Evolutionary conservation across 2,113 vertebrate species (phyloP).

Genomic region (Tachycineta bicolor): DNA sequence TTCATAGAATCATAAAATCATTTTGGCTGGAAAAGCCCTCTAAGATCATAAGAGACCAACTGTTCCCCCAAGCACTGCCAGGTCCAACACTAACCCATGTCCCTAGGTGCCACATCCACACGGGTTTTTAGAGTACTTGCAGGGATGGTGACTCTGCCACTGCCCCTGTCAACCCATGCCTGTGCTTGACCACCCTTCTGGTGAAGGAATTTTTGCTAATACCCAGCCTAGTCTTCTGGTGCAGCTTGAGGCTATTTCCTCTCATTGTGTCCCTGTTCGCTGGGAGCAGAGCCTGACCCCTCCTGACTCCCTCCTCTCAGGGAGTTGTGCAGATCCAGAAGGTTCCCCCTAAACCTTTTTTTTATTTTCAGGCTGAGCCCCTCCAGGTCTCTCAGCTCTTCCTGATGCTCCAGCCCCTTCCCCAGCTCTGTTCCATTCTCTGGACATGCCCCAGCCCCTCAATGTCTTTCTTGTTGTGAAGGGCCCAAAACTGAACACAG

Average conservation of each 20-base stretch:
- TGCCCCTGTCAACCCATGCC: neutral
- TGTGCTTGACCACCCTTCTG: neutral
- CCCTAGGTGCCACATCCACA: neutral
- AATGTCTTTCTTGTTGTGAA: neutral
- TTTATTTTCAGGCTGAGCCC: neutral
- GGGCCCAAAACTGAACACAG: neutral
- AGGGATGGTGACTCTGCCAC: neutral
- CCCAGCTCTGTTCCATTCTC: neutral
- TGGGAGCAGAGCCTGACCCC: fast-evolving
- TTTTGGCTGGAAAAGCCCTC: neutral
- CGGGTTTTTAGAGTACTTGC: neutral
- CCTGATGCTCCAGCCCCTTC: neutral
- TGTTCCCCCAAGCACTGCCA: neutral
- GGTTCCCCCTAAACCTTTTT: neutral
- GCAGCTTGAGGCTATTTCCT: neutral
- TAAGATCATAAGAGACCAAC: neutral
- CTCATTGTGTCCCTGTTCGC: neutral
- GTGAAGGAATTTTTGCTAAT: neutral
- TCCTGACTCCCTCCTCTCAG: neutral
- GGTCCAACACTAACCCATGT: neutral
- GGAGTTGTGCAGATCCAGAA: neutral
- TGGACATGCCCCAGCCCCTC: neutral
- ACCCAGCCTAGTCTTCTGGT: neutral
- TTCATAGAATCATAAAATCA: neutral
- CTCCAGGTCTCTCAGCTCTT: fast-evolving